Evolutionary conservation across 2,888 invertebrate species (phyloP).

Genomic region (Balanococcus diminutus): DNA sequence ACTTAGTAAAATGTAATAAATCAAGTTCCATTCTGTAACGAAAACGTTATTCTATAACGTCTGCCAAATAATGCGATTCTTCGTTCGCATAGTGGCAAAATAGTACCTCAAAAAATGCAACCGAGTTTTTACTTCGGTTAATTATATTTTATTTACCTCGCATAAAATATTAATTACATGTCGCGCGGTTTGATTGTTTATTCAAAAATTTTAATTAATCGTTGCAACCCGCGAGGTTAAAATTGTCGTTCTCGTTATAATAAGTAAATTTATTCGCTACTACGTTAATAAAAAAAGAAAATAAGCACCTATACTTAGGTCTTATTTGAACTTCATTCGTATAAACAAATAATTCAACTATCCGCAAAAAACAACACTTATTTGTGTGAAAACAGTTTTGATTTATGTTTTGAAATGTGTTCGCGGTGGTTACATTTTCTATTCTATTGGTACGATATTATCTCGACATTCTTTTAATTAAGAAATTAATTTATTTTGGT

Average conservation of each 20-base stretch:
- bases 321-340: not conserved
- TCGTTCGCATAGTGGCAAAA: not conserved
- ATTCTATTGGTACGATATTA: not conserved
- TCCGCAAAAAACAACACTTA: not conserved
- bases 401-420: not conserved
- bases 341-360: not conserved
- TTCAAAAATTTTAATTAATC: constrained; percentile 30
- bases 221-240: not conserved
- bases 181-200: not conserved
- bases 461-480: constrained; percentile 17
- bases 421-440: not conserved
- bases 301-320: not conserved
- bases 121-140: not conserved
- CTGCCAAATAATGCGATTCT: constrained; percentile 15
- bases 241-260: not conserved
- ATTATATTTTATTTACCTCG: not conserved
- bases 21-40: constrained; percentile 7
- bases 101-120: not conserved
- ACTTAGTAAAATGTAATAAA: constrained; percentile 24
- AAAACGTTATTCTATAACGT: constrained; percentile 24
- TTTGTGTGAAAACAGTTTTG: not conserved
- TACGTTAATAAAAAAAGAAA: not conserved
- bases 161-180: not conserved
- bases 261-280: not conserved
- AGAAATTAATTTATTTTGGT: not conserved